Evolutionary conservation across 1,140 invertebrate genomes (phyloP).

Genomic region (Pristionchus pacificus): DNA sequence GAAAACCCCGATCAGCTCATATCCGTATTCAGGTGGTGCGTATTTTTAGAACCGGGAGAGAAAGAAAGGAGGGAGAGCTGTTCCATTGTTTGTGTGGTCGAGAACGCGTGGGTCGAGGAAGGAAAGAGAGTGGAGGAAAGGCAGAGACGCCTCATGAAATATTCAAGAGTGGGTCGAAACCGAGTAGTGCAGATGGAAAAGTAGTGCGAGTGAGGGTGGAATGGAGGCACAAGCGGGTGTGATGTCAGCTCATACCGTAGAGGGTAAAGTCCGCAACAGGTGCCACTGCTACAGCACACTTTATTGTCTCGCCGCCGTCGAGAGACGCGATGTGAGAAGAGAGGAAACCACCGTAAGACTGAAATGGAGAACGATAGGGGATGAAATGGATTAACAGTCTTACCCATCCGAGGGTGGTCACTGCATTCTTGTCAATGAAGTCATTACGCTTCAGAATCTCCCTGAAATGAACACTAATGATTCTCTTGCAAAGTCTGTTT

Average conservation of each 20-base stretch:
- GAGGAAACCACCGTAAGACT: constrained; percentile 54
- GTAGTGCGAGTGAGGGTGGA: neutral
- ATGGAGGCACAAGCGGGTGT: neutral
- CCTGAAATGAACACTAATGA: constrained; percentile 7
- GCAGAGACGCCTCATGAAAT: no score
- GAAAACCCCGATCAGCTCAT: constrained; percentile 7
- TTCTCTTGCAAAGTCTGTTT: neutral
- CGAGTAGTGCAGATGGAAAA: no score
- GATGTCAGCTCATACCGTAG: constrained; percentile 40
- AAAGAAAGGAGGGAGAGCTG: no score
- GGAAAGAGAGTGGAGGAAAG: neutral
- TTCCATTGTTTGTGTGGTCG: neutral
- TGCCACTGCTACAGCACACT: constrained; percentile 51
- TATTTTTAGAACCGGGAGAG: neutral
- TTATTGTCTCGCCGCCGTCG: constrained; percentile 42
- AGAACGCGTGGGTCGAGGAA: neutral
- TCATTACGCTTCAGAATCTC: constrained; percentile 36
- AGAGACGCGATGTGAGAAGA: constrained; percentile 41
- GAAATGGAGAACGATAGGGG: neutral
- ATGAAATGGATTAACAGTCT: neutral
- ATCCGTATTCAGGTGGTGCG: neutral
- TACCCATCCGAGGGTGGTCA: constrained; percentile 55
- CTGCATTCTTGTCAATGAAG: constrained; percentile 43
- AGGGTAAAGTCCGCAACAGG: constrained; percentile 53
- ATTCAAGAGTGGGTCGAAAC: no score